These are phyloP conservation scores for Pituophis catenifer DNA, from an alignment of 2,113 vertebrate genomes.

Conservation along the genomic window DNA sequence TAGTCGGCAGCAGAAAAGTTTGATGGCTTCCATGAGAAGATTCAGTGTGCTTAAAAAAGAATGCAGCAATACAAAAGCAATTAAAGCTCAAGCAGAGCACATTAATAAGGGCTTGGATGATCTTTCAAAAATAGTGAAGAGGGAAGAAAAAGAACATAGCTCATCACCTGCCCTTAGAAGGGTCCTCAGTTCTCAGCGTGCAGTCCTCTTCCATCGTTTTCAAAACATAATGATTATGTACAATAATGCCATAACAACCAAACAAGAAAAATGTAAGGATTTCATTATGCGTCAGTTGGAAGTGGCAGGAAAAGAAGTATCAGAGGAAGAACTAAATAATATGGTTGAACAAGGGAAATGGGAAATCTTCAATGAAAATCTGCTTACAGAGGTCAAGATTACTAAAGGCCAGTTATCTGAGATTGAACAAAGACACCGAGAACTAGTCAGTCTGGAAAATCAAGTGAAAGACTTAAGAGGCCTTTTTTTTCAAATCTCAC, in stretches of 20 bases:
- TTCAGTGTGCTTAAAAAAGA: constrained; percentile 95
- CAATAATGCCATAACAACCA: constrained; percentile 80
- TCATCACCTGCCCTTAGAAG: constrained; percentile 72
- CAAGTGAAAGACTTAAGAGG: constrained; percentile 89
- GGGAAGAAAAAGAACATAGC: constrained; percentile 74
- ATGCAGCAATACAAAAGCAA: constrained; percentile 79
- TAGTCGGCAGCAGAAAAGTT: constrained; percentile 83
- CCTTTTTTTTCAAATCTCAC: constrained; percentile 86
- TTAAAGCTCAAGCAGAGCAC: constrained; percentile 85
- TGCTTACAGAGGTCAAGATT: constrained; percentile 86
- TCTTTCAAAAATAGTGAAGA: constrained; percentile 77
- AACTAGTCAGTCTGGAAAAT: constrained; percentile 86
- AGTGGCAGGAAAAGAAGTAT: constrained; percentile 82
- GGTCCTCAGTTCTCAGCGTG: constrained; percentile 81
- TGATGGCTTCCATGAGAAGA: constrained; percentile 87
- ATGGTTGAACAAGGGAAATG: constrained; percentile 91
- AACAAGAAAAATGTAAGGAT: constrained; percentile 88
- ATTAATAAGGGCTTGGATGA: constrained; percentile 77
- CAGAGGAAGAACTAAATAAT: constrained; percentile 86
- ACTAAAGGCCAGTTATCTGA: constrained; percentile 88
- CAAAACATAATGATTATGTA: constrained; percentile 83
- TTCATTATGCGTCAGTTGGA: constrained; percentile 92
- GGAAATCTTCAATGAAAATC: constrained; percentile 93
- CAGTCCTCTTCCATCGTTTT: constrained; percentile 77
- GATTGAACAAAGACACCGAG: constrained; percentile 93